A percentile compares a stretch with the other conserved stretches of the same genome.
Conservation (phyloP, 2,888 invertebrate species). For the Parnassius orleans region DNA sequence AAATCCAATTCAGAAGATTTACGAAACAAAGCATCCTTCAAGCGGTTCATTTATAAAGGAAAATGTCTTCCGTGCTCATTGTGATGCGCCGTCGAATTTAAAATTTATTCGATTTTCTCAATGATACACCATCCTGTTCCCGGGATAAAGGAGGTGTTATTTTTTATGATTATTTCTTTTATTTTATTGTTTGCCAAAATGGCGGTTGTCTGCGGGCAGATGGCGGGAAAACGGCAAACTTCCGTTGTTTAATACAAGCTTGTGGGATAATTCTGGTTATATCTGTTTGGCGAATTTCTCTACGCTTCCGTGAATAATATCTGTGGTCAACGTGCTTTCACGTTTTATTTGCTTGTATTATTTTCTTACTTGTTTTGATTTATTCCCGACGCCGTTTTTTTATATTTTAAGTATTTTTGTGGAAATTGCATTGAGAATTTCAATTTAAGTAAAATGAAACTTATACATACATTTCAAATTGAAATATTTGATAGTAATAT, state of each 20-base stretch:
- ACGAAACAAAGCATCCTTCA: conserved; percentile 29
- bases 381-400: background rate
- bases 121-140: conserved; percentile 16
- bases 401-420: background rate
- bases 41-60: conserved; percentile 37
- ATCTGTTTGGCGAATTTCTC: conserved; percentile 32
- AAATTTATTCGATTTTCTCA: conserved; percentile 43
- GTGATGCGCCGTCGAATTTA: conserved; percentile 55
- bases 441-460: background rate
- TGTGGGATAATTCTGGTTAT: conserved; percentile 34
- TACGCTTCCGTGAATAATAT: conserved; percentile 21
- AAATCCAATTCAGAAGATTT: conserved; percentile 21
- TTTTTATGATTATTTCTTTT: conserved; percentile 64
- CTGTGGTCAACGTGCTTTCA: conserved; percentile 12
- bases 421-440: background rate
- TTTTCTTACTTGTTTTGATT: background rate
- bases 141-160: conserved; percentile 39
- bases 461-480: too few species aligned
- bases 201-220: conserved; percentile 31
- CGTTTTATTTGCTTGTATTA: conserved; percentile 6
- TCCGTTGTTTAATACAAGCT: conserved; percentile 35
- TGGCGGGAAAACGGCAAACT: conserved; percentile 32
- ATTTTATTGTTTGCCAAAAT: conserved; percentile 53
- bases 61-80: conserved; percentile 43
- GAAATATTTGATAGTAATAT: too few species aligned